Percentiles rank a stretch among this genome's conserved stretches.
Conservation (phyloP, 2,797 vertebrate species). For the Oophaga sylvatica region DNA sequence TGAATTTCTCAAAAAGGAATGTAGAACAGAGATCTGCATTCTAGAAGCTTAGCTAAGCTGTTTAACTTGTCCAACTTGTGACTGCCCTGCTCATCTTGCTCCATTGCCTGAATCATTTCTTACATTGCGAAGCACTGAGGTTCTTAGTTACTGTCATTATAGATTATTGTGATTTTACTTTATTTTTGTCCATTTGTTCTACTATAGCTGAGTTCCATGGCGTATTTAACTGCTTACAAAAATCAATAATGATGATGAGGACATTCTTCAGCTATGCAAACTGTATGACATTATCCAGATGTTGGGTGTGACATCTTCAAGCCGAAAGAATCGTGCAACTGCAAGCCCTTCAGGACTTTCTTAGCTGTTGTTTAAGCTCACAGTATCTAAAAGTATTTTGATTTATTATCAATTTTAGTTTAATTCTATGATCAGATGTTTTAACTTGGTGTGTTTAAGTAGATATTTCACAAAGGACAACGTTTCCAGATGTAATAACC, state of each 20-base stretch:
- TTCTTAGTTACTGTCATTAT: constrained; percentile 19
- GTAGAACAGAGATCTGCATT: background rate
- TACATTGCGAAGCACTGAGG: constrained; percentile 6
- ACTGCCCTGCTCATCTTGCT: too few species aligned
- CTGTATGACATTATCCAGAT: constrained; percentile 53
- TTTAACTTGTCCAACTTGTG: background rate
- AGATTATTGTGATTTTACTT: constrained; percentile 34
- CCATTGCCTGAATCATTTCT: background rate
- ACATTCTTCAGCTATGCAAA: constrained; percentile 40
- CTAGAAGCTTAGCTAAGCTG: background rate
- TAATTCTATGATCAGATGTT: background rate
- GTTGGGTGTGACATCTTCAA: constrained; percentile 51
- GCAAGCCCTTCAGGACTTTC: constrained; percentile 14
- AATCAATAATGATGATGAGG: constrained; percentile 41
- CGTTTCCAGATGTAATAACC: background rate
- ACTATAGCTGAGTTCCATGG: background rate
- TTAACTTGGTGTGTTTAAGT: background rate
- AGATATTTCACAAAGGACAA: background rate
- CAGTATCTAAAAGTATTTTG: background rate
- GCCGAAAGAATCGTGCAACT: constrained; percentile 12
- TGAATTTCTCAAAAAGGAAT: background rate
- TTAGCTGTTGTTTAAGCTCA: constrained; percentile 4
- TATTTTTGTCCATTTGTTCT: constrained; percentile 30
- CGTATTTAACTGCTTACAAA: constrained; percentile 37
- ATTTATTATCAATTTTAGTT: too few species aligned